These are phyloP conservation scores for Polyodon spathula DNA, from an alignment of 2,113 vertebrate species.

Conservation along the genomic window DNA sequence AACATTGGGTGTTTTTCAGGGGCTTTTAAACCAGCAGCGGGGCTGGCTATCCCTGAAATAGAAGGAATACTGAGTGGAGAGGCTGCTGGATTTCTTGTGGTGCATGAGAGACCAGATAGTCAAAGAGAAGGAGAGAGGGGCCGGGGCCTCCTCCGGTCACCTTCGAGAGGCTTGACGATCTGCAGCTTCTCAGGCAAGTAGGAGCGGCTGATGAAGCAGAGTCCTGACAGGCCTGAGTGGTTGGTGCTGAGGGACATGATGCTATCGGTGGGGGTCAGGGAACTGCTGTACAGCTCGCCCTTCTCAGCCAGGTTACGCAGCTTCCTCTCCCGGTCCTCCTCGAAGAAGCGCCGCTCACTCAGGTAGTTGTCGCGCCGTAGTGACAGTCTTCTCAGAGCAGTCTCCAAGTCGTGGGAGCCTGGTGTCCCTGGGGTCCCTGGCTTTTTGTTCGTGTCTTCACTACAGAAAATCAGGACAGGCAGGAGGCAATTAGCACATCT, in stretches of 20 bases:
- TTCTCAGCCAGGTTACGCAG: constrained; percentile 74
- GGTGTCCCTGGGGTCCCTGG: constrained; percentile 88
- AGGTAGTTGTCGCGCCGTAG: constrained; percentile 90
- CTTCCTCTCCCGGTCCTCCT: constrained; percentile 90
- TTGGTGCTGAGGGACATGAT: constrained; percentile 85
- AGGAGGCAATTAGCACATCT: too few relatives aligned
- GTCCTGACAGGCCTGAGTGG: constrained; percentile 81
- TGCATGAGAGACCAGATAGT: constrained; percentile 73
- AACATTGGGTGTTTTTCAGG: background rate
- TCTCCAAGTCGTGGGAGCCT: constrained; percentile 82
- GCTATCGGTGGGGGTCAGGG: constrained; percentile 80
- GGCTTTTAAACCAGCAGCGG: constrained; percentile 74
- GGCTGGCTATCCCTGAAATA: constrained; percentile 82
- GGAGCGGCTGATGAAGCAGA: constrained; percentile 81
- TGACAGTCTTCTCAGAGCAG: constrained; percentile 77
- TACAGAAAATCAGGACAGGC: constrained; percentile 22
- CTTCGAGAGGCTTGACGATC: constrained; percentile 98
- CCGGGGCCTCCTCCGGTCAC: constrained; percentile 71
- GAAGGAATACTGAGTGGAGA: constrained; percentile 75
- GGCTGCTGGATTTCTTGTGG: constrained; percentile 53
- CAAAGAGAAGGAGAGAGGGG: constrained; percentile 66
- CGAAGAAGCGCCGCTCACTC: constrained; percentile 85
- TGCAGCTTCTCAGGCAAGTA: constrained; percentile 98
- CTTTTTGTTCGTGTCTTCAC: constrained; percentile 74
- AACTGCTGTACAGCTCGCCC: constrained; percentile 59